Evolutionary conservation across 2,113 vertebrate genomes (phyloP).

Genomic region (Eretmochelys imbricata): DNA sequence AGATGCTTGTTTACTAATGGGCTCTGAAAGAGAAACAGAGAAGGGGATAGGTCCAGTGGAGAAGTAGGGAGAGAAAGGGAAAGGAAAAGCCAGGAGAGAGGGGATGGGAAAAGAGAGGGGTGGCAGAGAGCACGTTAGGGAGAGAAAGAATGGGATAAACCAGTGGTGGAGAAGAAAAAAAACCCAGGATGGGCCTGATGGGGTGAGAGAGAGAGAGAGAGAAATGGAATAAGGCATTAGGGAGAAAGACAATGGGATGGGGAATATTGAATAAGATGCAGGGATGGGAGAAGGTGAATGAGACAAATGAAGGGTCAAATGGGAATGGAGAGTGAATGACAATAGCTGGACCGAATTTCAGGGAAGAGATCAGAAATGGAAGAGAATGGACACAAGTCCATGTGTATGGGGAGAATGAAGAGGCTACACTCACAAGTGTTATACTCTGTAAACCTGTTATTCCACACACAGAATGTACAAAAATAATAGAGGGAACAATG

Average conservation of each 20-base stretch:
- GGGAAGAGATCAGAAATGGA: background rate
- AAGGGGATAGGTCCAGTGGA: background rate
- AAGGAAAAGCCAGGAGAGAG: no score
- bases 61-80: no score
- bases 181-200: background rate
- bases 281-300: background rate
- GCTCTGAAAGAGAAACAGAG: background rate
- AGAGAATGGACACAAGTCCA: background rate
- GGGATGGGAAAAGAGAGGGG: no score
- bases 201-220: background rate
- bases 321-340: background rate
- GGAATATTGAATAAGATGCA: background rate
- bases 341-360: background rate
- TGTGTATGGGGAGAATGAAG: background rate
- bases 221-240: background rate
- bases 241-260: background rate
- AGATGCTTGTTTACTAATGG: background rate
- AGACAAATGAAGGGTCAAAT: background rate
- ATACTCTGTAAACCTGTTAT: background rate
- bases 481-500: background rate
- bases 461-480: background rate
- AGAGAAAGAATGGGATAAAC: background rate
- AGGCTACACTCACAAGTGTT: background rate
- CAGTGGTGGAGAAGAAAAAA: background rate
- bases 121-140: no score